Evolutionary conservation across 2,113 vertebrate genomes (phyloP), one percentile per base, ranked within the genome.

Genomic region (Anhinga rufa): DNA sequence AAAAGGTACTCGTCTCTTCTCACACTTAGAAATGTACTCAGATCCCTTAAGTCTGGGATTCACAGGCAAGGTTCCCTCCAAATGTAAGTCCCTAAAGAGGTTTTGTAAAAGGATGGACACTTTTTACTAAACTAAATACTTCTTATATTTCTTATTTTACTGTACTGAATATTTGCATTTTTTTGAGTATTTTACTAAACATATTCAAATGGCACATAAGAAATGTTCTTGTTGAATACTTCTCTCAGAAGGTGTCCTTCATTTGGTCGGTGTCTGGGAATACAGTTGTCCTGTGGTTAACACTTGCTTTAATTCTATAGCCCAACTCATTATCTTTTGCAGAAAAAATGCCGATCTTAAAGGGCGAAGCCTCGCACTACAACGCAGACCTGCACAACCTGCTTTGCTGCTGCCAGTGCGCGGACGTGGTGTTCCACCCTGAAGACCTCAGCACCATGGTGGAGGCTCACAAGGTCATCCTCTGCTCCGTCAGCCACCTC

Each of bases 271-370:
- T 21, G 8, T 78, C 66, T 64, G 48, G 36, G 49, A 55, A 24
- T 10, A 69, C 69, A 49, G 13, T 25, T 79, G 36, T 51, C 15
- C 68, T 36, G 9, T 4, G 5, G 9, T 29, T 82, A 71, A n/a
- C 7, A 20, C 17, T 54, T 44, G 17, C 26, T 38, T 42, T 24
- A 13, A 0, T 68, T 46, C 83, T 75, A 61, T 32, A 78, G 32
- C 64, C 29, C 3, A 8, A 4, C 25, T 87, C 12, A 0, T 91
- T 94, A 26, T 92, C 36, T 94, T 62, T 77, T 12, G 12, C 89
- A 99, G 99, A 99, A 57, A 99, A 99, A 90, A 98, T 99, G 96
- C 99, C 99, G 0, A 98, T 99, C 28, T 97, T 99, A 77, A 98
- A 99, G 78, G 98, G 99, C 0, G 98, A 99, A 96, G 98, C 99